These are phyloP conservation scores for Urocolius indicus DNA, from an alignment of 2,113 vertebrate species.

Conservation along the genomic window DNA sequence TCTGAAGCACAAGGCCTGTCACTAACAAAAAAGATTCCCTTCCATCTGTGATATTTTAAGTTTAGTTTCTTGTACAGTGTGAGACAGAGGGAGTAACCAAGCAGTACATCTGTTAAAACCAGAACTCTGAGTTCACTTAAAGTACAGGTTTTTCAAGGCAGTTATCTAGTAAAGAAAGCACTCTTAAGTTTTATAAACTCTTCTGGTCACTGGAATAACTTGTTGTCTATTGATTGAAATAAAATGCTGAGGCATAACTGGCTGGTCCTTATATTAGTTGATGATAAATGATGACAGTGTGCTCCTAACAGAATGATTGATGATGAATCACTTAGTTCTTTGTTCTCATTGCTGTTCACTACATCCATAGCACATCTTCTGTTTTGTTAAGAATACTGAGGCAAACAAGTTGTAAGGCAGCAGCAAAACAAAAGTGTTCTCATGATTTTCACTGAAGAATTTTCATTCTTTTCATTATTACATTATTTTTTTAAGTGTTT, in stretches of 20 bases:
- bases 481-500: neutral
- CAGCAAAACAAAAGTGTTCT: neutral
- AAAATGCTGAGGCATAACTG: neutral
- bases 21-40: neutral
- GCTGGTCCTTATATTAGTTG: neutral
- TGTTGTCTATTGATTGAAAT: conserved; percentile 30
- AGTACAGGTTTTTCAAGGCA: neutral
- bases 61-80: neutral
- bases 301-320: neutral
- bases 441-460: neutral
- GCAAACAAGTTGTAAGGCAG: neutral
- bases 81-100: neutral
- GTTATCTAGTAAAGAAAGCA: neutral
- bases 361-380: neutral
- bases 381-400: neutral
- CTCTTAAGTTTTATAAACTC: neutral
- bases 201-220: neutral
- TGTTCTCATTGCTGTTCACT: neutral
- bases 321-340: neutral
- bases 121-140: neutral
- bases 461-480: neutral
- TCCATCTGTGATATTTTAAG: neutral
- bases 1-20: neutral
- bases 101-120: neutral
- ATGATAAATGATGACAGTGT: neutral